Evolutionary conservation across 2,113 vertebrate genomes (phyloP).

Genomic region (Haemorhous mexicanus): DNA sequence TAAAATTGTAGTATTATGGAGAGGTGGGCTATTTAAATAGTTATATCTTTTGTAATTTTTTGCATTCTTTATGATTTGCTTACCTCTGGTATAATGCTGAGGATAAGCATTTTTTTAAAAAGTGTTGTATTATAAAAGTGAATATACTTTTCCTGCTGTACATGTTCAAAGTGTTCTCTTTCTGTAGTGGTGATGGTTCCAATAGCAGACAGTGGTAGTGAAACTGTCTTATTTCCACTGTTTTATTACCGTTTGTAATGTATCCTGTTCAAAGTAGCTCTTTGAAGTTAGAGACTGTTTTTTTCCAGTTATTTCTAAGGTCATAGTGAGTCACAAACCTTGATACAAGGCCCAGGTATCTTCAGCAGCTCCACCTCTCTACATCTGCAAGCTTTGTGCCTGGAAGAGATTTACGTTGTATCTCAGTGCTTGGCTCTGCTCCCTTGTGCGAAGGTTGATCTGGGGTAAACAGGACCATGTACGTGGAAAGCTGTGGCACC

Average conservation of each 20-base stretch:
- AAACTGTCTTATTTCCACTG: not conserved
- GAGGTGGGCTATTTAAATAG: not conserved
- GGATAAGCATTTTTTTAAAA: not conserved
- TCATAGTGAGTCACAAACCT: not conserved
- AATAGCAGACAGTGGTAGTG: not conserved
- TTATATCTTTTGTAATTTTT: not conserved
- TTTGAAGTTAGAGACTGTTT: not conserved
- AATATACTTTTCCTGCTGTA: not conserved
- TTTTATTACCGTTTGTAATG: not conserved
- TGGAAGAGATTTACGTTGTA: too few species aligned
- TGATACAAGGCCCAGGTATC: not conserved
- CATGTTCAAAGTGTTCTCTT: not conserved
- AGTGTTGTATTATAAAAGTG: not conserved
- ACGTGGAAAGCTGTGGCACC: not conserved
- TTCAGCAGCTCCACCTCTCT: not conserved
- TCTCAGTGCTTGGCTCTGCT: not conserved
- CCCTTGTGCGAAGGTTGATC: too few species aligned
- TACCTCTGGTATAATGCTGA: not conserved
- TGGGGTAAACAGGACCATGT: accelerated
- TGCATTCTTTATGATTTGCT: not conserved
- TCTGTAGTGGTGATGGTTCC: not conserved
- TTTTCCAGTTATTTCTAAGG: not conserved
- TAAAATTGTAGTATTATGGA: not conserved
- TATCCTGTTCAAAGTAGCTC: not conserved
- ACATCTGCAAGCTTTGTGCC: not conserved